phyloP scores from a whole-genome alignment of 2,797 vertebrate genomes.

The Sternotherus odoratus region DNA sequence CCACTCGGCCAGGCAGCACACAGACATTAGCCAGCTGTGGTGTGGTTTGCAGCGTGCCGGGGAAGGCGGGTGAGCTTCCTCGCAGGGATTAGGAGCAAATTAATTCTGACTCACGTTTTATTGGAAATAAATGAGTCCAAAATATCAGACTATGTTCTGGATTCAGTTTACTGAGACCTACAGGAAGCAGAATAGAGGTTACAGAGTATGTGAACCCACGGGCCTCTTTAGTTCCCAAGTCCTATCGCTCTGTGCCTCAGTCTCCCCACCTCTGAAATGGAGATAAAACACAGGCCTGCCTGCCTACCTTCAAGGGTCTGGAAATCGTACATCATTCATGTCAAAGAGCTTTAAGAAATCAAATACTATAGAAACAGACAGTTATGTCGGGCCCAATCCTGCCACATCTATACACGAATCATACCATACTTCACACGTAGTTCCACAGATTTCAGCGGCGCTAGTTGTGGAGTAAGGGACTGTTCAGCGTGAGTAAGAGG shows the following conservation, averaged over 20 bases:
- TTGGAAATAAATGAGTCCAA: constrained; percentile 50
- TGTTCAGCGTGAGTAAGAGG: neutral
- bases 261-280: neutral
- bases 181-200: constrained; percentile 32
- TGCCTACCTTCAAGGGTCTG: accelerated
- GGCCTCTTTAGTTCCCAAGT: neutral
- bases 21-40: neutral
- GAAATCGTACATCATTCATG: neutral
- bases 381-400: neutral
- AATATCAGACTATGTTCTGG: neutral
- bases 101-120: neutral
- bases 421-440: neutral
- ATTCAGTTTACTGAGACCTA: neutral
- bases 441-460: neutral
- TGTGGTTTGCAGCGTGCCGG: neutral
- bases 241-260: neutral
- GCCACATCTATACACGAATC: neutral
- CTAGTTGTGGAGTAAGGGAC: neutral
- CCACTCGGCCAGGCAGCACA: neutral
- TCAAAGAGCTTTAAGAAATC: neutral
- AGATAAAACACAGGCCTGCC: neutral
- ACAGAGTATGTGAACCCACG: neutral
- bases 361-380: neutral
- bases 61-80: neutral
- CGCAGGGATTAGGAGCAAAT: neutral